phyloP scores from a whole-genome alignment of 2,113 vertebrate genomes.

The Theristicus caerulescens region DNA sequence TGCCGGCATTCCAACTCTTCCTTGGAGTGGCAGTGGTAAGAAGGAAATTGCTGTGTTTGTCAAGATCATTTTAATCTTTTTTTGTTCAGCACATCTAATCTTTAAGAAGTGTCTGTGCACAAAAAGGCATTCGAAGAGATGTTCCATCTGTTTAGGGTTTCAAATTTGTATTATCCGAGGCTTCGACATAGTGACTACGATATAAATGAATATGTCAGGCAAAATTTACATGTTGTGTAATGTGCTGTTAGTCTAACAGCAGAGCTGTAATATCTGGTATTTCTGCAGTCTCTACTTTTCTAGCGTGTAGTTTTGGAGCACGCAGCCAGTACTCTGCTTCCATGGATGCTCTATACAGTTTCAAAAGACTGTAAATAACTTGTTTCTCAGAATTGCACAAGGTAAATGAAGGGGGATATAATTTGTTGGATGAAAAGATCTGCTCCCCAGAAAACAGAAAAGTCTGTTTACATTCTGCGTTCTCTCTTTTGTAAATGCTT shows the following conservation, averaged over 20 bases:
- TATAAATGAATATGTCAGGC: background rate
- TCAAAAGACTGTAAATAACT: slow-evolving; percentile 12
- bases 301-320: background rate
- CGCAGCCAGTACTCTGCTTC: background rate
- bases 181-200: background rate
- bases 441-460: background rate
- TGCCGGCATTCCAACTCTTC: slow-evolving; percentile 95
- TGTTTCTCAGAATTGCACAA: slow-evolving; percentile 22
- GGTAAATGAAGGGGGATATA: background rate
- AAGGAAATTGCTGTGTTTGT: background rate
- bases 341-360: slow-evolving; percentile 27
- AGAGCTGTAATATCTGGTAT: background rate
- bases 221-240: background rate
- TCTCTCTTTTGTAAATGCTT: background rate
- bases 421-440: background rate
- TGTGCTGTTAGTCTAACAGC: slow-evolving; percentile 17
- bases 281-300: background rate
- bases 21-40: slow-evolving; percentile 94
- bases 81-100: background rate
- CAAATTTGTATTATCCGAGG: background rate
- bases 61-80: background rate
- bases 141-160: background rate
- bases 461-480: background rate
- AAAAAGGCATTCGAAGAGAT: background rate
- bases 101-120: background rate